Base-by-base conservation (phyloP, 53 echinoderm and acorn worm genomes). In the Pentamera pediparva region DNA sequence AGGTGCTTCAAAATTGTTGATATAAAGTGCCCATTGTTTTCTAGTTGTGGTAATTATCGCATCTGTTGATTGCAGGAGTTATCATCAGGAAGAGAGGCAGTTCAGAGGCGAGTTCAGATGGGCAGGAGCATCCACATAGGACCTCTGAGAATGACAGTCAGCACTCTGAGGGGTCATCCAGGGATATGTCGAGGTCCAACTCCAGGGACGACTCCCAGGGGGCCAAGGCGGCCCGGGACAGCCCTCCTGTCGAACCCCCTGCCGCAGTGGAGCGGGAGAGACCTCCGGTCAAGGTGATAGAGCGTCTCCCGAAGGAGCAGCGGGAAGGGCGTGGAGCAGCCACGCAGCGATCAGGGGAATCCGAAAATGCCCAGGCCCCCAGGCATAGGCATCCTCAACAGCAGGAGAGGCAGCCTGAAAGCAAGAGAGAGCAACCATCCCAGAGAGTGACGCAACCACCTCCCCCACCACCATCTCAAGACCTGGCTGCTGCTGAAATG, bases 101-200 rank as follows among this genome's bases (percentile, higher is more conserved):
- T 48, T 84, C 84, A 21, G 84, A 84, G 37, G 76, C 77, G 10
- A 83, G 83, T 43, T 69, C 49, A 43, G 83, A 83, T 50, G 77
- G 83, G 8, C 70, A 81, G n/a, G 78, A 56, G 51, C n/a, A 56
- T 52, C 32, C 73, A 32, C 51, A 35, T 5, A 49, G 33, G 37
- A 72, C 13, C 9, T 72, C 73, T 4, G 73, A 72, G 25, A 72
- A 36, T 9, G 73, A 72, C 5, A 72, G 54, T 49, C 73, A 51
- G 10, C 55, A 53, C 33, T 69, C 70, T 29, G 70, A 34, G 47
- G 50, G 47, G 9, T 72, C 73, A 12, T 53, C 73, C 32, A 72
- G 54, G 25, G 73, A 72, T 20, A 38, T 72, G 6, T 52, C 54
- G 26, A 74, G 73, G 36, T 43, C 41, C 45, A 74, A 59, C 19